Evolutionary conservation across 2,797 vertebrate genomes (phyloP).

Genomic region (Mormyrops attenuatus): DNA sequence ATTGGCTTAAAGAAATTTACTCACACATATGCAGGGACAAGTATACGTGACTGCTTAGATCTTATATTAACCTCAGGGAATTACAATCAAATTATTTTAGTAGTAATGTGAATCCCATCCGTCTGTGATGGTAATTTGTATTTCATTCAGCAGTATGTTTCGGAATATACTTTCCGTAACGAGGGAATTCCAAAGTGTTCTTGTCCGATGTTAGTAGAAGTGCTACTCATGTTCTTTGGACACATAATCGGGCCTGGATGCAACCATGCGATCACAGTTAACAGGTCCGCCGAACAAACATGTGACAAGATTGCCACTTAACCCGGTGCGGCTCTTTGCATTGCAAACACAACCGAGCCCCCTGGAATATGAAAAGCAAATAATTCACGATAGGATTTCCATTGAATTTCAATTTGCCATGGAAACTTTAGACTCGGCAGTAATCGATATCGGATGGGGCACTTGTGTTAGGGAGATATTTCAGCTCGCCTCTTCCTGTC

Average conservation of each 20-base stretch:
- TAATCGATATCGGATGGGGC: conserved; percentile 33
- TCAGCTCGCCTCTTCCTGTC: neutral
- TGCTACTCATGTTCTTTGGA: neutral
- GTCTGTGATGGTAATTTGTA: neutral
- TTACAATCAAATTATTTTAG: neutral
- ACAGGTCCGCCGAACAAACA: neutral
- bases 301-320: neutral
- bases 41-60: neutral
- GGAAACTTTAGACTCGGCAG: conserved; percentile 29
- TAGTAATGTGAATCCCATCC: neutral
- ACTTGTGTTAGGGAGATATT: conserved; percentile 18
- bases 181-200: neutral
- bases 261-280: neutral
- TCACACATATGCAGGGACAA: neutral
- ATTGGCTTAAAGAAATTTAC: neutral
- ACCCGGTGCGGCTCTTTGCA: neutral
- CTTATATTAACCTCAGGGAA: neutral
- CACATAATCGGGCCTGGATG: neutral
- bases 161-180: neutral
- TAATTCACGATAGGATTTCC: conserved; percentile 39
- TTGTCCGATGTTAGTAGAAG: neutral
- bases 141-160: neutral
- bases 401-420: conserved; percentile 44
- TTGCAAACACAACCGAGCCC: neutral
- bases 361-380: conserved; percentile 22